Base-by-base conservation (phyloP, 2,888 invertebrate species). In the Loripinus fragilis region DNA sequence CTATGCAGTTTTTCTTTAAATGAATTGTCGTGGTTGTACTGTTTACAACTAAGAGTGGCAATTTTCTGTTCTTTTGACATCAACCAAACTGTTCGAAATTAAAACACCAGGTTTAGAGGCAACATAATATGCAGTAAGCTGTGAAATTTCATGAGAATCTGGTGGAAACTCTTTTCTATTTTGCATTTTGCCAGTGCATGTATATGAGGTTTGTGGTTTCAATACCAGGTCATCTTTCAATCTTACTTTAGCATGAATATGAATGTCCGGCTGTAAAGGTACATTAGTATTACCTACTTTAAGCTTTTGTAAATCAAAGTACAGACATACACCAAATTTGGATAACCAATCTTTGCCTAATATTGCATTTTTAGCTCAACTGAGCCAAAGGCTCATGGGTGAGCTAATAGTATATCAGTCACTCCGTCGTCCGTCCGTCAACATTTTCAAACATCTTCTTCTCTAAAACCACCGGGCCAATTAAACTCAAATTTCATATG, bases 301-400 rank as follows among this genome's bases (percentile, higher is more conserved):
- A 7, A 55, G 55, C 15, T 55, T 55, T 55, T 55, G n/a, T 55
- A 55, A 55, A 55, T 55, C 55, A 55, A 55, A 55, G 15, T 55
- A 28, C 23, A 55, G 55, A 7, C 55, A 2, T 55, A 55, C 55
- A 28, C 28, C 55, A 55, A 55, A 55, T 55, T 55, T 55, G 8
- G 2, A 7, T 15, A 55, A 8, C 55, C 55, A 55, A 25, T 55
- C 23, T 55, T 23, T 55, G 3, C 55, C 55, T 55, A 55, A 28
- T 23, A 55, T 55, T 2, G 8, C 28, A 55, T 55, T 55, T 28
- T 55, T 55, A n/a, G n/a, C n/a, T n/a, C n/a, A n/a, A n/a, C n/a
- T n/a, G n/a, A n/a, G n/a, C n/a, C n/a, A n/a, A n/a, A n/a, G n/a
- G n/a, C n/a, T n/a, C n/a, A n/a, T n/a, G n/a, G n/a, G n/a, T n/a